Conservation (phyloP, 2,888 invertebrate species). For the Ceratothoa steindachneri region DNA sequence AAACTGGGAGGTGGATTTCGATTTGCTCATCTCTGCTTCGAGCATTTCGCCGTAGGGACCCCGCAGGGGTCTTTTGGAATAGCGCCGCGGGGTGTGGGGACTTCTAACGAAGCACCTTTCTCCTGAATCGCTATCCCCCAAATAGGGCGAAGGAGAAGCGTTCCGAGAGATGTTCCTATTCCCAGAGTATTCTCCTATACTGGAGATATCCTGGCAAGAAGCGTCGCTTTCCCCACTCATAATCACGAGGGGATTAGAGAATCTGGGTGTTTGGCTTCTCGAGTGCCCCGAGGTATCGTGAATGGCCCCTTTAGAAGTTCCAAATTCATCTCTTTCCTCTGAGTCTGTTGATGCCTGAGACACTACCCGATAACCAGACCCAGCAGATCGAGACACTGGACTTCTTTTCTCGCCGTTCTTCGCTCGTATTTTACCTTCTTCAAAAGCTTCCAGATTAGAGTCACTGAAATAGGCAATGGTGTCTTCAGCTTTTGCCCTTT, state of each 20-base stretch:
- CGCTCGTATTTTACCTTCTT: not conserved
- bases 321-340: slow-evolving; percentile 37
- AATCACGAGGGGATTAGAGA: slow-evolving; percentile 33
- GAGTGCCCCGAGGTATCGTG: not conserved
- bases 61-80: slow-evolving; percentile 69
- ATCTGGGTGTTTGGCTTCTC: slow-evolving; percentile 12
- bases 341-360: slow-evolving; percentile 47
- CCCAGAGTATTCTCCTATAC: slow-evolving; percentile 23
- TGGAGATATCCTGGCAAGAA: not conserved
- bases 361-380: slow-evolving; percentile 26
- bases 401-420: not conserved
- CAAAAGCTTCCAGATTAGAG: slow-evolving; percentile 21
- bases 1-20: slow-evolving; percentile 55
- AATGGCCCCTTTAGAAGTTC: not conserved
- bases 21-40: slow-evolving; percentile 74
- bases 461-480: slow-evolving; percentile 31
- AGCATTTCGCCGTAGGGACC: slow-evolving; percentile 76
- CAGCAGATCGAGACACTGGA: not conserved
- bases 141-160: slow-evolving; percentile 43
- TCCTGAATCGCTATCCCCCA: slow-evolving; percentile 46
- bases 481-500: slow-evolving; percentile 28
- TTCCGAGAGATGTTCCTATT: slow-evolving; percentile 35
- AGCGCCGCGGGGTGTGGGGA: slow-evolving; percentile 56
- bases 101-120: slow-evolving; percentile 46
- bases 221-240: slow-evolving; percentile 38